Conservation (phyloP, 2,113 vertebrate genomes). For the Melanostigma gelatinosum region DNA sequence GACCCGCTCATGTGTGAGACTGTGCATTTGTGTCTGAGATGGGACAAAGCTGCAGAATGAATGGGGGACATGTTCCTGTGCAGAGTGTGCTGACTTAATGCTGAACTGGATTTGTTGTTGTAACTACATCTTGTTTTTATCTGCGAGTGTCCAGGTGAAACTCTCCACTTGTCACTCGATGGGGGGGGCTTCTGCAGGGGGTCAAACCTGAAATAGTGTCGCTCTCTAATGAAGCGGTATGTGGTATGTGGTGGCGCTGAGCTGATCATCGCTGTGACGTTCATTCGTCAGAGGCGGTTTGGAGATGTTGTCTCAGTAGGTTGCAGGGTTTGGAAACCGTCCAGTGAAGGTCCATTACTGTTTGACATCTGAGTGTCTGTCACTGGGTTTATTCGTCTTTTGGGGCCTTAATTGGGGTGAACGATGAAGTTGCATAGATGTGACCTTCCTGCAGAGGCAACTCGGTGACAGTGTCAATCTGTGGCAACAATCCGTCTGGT, state of each 20-base stretch:
- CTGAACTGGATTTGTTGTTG: neutral
- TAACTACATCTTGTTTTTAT: too few relatives aligned
- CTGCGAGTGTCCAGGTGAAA: neutral
- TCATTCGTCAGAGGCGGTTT: constrained; percentile 46
- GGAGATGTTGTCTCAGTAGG: constrained; percentile 44
- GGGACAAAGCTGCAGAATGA: constrained; percentile 10
- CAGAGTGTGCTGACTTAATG: neutral
- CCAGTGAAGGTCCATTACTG: constrained; percentile 18
- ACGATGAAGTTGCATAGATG: neutral
- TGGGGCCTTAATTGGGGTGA: neutral
- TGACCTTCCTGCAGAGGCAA: neutral
- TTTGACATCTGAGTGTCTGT: constrained; percentile 6
- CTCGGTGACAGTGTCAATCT: neutral
- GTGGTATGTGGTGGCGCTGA: constrained; percentile 47
- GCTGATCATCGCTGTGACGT: constrained; percentile 35
- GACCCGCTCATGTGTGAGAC: neutral
- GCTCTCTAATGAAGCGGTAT: constrained; percentile 37
- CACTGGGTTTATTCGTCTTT: constrained; percentile 21
- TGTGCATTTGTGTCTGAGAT: neutral
- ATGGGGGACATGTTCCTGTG: neutral
- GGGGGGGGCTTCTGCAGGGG: neutral
- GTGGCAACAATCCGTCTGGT: neutral
- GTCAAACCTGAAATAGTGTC: constrained; percentile 10
- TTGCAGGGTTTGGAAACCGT: constrained; percentile 16
- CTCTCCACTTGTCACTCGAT: neutral